phyloP scores from a whole-genome alignment of 2,113 vertebrate species.

The Dolichallabes microphthalmus region DNA sequence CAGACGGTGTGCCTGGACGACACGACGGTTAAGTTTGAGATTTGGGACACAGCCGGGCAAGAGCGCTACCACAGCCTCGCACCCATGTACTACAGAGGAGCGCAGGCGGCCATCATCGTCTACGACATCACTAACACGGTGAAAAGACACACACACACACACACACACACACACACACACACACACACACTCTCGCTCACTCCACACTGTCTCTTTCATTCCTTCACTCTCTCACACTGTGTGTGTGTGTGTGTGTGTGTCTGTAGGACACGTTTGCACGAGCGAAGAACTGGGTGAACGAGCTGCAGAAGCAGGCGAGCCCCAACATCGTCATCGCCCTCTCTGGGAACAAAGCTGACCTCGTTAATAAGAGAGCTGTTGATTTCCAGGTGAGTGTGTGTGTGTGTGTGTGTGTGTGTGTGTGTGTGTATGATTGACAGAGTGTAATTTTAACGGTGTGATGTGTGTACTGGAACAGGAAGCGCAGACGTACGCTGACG shows the following conservation, averaged over 20 bases:
- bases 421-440: neutral
- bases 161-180: neutral
- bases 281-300: constrained; percentile 98
- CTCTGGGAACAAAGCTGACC: constrained; percentile 94
- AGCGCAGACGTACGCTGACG: constrained; percentile 90
- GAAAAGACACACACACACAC: constrained; percentile 65
- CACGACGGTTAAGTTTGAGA: constrained; percentile 97
- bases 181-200: neutral
- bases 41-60: constrained; percentile 96
- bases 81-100: constrained; percentile 94
- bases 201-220: neutral
- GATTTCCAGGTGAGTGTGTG: constrained; percentile 81
- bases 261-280: constrained; percentile 88
- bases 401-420: neutral
- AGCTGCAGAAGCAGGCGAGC: constrained; percentile 92
- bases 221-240: neutral
- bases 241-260: neutral
- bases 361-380: constrained; percentile 89
- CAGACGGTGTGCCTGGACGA: constrained; percentile 95
- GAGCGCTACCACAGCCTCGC: constrained; percentile 97
- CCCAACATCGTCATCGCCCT: constrained; percentile 94
- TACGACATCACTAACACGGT: constrained; percentile 96
- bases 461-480: constrained; percentile 71
- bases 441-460: neutral
- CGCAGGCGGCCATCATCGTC: constrained; percentile 94